These are phyloP conservation scores for Nomada ruficornis DNA, from an alignment of 2,888 invertebrate genomes.

Conservation along the genomic window DNA sequence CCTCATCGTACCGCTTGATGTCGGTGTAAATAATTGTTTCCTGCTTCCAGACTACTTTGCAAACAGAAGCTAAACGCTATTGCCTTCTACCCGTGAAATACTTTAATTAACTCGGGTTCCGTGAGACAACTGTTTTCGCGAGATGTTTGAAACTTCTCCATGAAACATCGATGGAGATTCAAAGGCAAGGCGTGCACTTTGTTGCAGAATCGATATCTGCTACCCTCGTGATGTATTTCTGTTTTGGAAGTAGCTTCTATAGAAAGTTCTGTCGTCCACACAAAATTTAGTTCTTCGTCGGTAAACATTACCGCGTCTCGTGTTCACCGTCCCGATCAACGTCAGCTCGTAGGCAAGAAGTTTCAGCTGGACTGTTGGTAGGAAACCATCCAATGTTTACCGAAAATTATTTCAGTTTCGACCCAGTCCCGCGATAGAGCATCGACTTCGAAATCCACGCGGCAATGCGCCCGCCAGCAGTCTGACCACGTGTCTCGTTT, in stretches of 20 bases:
- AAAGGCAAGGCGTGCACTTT: not conserved
- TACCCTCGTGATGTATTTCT: not conserved
- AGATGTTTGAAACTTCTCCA: conserved; percentile 4
- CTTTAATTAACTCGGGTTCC: conserved; percentile 59
- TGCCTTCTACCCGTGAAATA: conserved; percentile 40
- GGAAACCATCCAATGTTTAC: not conserved
- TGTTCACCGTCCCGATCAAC: not conserved
- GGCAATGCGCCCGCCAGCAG: not conserved
- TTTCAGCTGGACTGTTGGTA: not conserved
- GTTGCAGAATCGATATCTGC: conserved; percentile 1
- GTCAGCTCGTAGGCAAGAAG: conserved; percentile 5
- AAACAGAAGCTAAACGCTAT: conserved; percentile 44
- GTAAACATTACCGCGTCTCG: not conserved
- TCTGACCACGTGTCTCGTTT: not conserved
- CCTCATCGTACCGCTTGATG: conserved; percentile 26
- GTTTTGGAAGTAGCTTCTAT: not conserved
- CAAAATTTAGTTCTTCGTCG: not conserved
- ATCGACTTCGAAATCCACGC: not conserved
- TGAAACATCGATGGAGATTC: conserved; percentile 13
- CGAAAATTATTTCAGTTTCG: conserved; percentile 6
- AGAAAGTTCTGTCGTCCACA: not conserved
- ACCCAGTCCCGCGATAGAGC: not conserved
- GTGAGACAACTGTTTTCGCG: conserved; percentile 39
- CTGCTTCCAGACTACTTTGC: conserved; percentile 33
- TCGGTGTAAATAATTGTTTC: conserved; percentile 57